Evolutionary conservation across 2,888 invertebrate genomes (phyloP).

Genomic region (Drosophila leonis): DNA sequence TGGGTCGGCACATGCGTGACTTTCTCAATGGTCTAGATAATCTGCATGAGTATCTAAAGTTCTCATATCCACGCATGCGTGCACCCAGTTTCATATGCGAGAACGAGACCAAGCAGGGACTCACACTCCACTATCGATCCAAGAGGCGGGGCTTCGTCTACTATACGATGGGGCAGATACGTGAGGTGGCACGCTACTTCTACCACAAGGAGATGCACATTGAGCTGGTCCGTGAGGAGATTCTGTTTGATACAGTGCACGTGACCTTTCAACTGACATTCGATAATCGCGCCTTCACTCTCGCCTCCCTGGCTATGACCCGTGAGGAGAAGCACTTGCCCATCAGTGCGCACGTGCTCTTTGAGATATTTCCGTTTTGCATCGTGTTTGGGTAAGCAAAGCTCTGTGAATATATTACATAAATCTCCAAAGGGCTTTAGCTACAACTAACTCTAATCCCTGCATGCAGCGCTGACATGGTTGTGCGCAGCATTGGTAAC

Average conservation of each 20-base stretch:
- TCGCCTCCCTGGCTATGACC: slow-evolving; percentile 93
- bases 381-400: slow-evolving; percentile 94
- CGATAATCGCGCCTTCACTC: slow-evolving; percentile 95
- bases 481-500: slow-evolving; percentile 95
- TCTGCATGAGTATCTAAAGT: slow-evolving; percentile 98
- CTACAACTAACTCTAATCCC: not conserved
- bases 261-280: slow-evolving; percentile 97
- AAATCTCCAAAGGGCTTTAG: not conserved
- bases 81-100: slow-evolving; percentile 99
- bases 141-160: slow-evolving; percentile 97
- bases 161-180: slow-evolving; percentile 98
- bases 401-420: slow-evolving; percentile 1
- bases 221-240: slow-evolving; percentile 94
- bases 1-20: slow-evolving; percentile 97
- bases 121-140: slow-evolving; percentile 97
- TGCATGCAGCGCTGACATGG: slow-evolving; percentile 92
- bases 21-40: slow-evolving; percentile 98
- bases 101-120: slow-evolving; percentile 95
- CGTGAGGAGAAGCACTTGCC: slow-evolving; percentile 95
- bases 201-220: slow-evolving; percentile 98
- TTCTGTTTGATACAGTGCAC: slow-evolving; percentile 95
- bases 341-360: slow-evolving; percentile 94
- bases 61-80: slow-evolving; percentile 94
- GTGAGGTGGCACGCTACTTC: slow-evolving; percentile 96
- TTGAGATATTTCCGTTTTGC: slow-evolving; percentile 99